A percentile compares a stretch with the other conserved stretches of the same genome.
Conservation (phyloP, 2,113 vertebrate species). For the Tor tambroides region DNA sequence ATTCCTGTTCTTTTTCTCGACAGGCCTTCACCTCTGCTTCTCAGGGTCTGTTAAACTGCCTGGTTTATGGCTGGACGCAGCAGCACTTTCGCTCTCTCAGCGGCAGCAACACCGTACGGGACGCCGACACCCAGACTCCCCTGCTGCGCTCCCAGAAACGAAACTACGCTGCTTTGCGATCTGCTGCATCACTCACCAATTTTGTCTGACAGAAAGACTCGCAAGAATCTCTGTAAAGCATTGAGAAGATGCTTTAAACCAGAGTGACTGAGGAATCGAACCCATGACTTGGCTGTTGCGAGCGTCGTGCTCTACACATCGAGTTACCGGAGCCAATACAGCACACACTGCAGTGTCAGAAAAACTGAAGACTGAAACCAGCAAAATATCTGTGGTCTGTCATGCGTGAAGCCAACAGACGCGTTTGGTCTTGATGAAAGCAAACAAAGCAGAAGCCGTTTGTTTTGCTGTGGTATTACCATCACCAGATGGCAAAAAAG, state of each 20-base stretch:
- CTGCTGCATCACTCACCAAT: slow-evolving; percentile 21
- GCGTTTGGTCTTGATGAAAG: neutral
- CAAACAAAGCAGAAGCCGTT: neutral
- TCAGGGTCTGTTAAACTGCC: slow-evolving; percentile 88
- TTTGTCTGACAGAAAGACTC: slow-evolving; percentile 1
- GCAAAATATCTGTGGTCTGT: neutral
- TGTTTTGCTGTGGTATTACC: neutral
- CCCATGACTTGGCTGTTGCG: neutral
- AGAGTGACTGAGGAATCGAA: neutral
- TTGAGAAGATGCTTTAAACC: neutral
- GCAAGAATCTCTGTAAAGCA: neutral
- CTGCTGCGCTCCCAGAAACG: slow-evolving; percentile 86
- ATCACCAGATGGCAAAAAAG: slow-evolving; percentile 22
- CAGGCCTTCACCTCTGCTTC: slow-evolving; percentile 88
- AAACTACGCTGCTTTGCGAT: slow-evolving; percentile 61
- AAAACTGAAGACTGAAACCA: neutral
- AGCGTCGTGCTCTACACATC: neutral
- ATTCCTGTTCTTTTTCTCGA: slow-evolving; percentile 34
- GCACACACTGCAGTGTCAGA: neutral
- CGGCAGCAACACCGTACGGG: slow-evolving; percentile 64
- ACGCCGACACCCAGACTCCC: slow-evolving; percentile 88
- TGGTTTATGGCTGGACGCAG: slow-evolving; percentile 86
- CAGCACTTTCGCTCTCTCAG: slow-evolving; percentile 74
- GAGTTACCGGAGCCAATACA: neutral
- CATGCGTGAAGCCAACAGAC: neutral